Conservation (phyloP, 2,888 invertebrate species). For the Tolmerus cingulatus region DNA sequence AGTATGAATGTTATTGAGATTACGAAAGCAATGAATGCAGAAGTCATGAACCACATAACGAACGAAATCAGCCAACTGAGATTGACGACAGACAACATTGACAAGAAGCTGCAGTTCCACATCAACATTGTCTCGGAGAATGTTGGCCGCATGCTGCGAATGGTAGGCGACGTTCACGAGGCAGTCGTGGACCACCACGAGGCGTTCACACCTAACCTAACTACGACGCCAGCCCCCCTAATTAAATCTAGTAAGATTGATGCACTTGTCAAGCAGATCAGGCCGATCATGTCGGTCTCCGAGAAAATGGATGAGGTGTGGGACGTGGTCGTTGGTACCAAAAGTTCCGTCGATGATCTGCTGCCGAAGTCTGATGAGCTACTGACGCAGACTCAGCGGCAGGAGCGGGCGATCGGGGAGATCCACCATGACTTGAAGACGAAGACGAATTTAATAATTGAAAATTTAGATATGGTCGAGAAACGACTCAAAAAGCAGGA, state of each 20-base stretch:
- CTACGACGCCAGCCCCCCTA: constrained; percentile 69
- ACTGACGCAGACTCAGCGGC: constrained; percentile 83
- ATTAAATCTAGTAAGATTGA: constrained; percentile 79
- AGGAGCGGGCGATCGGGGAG: constrained; percentile 85
- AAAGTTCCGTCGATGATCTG: constrained; percentile 85
- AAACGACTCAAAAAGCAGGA: constrained; percentile 84
- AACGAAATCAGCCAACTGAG: constrained; percentile 81
- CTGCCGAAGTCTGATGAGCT: constrained; percentile 87
- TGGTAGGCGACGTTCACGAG: constrained; percentile 83
- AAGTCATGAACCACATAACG: constrained; percentile 82
- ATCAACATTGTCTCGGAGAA: constrained; percentile 85
- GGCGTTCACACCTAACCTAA: constrained; percentile 65
- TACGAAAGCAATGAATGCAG: constrained; percentile 82
- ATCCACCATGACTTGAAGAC: constrained; percentile 82
- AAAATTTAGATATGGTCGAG: constrained; percentile 86
- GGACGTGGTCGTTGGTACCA: constrained; percentile 89
- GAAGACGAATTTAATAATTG: constrained; percentile 87
- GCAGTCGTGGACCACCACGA: constrained; percentile 81
- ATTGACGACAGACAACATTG: constrained; percentile 78
- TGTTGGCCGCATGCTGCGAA: constrained; percentile 77
- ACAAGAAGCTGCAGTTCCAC: constrained; percentile 84
- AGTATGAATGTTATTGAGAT: constrained; percentile 85
- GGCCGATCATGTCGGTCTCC: constrained; percentile 84
- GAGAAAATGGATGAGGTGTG: constrained; percentile 93
- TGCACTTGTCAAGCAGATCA: constrained; percentile 80